Conservation (phyloP, 2,113 vertebrate genomes). For the Opisthocomus hoazin region DNA sequence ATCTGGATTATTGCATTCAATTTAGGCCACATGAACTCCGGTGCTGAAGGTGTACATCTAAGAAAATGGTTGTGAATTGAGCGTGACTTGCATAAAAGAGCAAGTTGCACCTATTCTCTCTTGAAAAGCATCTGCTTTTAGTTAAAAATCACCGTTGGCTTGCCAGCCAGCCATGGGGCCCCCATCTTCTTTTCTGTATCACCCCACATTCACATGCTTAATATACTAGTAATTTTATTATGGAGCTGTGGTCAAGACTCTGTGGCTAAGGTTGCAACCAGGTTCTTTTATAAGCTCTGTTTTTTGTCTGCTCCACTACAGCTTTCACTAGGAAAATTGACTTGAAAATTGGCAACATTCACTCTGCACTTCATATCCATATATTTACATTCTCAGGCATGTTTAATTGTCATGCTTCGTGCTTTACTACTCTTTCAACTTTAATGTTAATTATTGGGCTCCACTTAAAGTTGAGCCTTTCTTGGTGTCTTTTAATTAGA, state of each 20-base stretch:
- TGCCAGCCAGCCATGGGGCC: constrained; percentile 29
- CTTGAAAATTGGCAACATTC: constrained; percentile 52
- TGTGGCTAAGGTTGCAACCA: constrained; percentile 57
- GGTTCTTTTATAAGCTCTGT: constrained; percentile 56
- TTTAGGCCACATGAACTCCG: constrained; percentile 65
- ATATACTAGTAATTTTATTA: constrained; percentile 69
- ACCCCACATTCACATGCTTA: constrained; percentile 59
- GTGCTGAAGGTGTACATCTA: constrained; percentile 66
- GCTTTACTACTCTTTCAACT: constrained; percentile 44
- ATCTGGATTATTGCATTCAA: constrained; percentile 68
- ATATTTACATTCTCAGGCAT: constrained; percentile 41
- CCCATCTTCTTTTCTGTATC: constrained; percentile 49
- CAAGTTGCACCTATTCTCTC: constrained; percentile 51
- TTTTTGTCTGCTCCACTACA: constrained; percentile 50
- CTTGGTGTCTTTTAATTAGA: constrained; percentile 28
- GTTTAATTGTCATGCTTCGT: constrained; percentile 35
- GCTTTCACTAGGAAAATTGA: constrained; percentile 49
- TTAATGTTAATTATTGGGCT: background rate
- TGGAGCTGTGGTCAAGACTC: constrained; percentile 54
- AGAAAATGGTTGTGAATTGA: constrained; percentile 64
- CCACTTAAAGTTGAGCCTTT: constrained; percentile 12
- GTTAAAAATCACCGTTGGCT: constrained; percentile 57
- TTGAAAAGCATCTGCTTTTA: constrained; percentile 57
- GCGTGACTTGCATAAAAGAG: constrained; percentile 65
- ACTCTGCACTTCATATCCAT: constrained; percentile 16